Base-by-base conservation (phyloP, 2,797 vertebrate genomes). In the Artibeus lituratus region DNA sequence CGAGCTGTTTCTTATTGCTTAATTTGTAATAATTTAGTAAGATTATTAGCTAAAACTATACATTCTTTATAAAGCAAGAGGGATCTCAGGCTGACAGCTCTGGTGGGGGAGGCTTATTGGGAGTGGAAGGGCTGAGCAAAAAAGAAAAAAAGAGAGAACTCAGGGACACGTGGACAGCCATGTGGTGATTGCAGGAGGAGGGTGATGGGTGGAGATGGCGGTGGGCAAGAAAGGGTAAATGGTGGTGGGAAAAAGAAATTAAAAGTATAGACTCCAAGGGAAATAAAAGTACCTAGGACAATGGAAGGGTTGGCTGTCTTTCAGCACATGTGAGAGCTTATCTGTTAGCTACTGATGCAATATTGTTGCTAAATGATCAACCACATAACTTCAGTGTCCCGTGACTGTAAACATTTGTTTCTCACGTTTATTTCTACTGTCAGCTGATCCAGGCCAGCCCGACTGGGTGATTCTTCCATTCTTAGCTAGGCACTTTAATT, bases 21-120 rank as follows among this genome's bases (percentile, higher is more conserved):
- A 82, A 85, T 59, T 96, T 85, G 24, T 39, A 93, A 80, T 82
- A 94, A 49, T 85, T 94, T 21, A 73, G 62, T 78, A 32, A 88
- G 85, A 59, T 59, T 3, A 21, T 84, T 35, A 85, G 7, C 29
- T 90, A 86, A 82, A 93, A 78, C 44, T 24, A 0, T n/a, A 89
- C 44, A 0, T 49, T 62, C 53, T 83, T 62, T 85, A 77, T 55
- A 84, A 94, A 86, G 7, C 1, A 83, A 49, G 18, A 70, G 26
- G 26, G 26, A 32, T 29, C 0, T 2, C 26, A 59, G 21, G 57
- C 59, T 62, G 59, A 15, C 26, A 62, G 29, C 11, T 62, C 12
- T 62, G 59, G 59, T 32, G 11, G 59, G 59, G 59, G 12, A 15
- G 11, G 29, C 26, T 62, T 62, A 7, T 12, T 26, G 59, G 12